Evolutionary conservation across 2,888 invertebrate genomes (phyloP), one percentile per base, ranked within the genome.

Genomic region (Agrilus biguttatus): DNA sequence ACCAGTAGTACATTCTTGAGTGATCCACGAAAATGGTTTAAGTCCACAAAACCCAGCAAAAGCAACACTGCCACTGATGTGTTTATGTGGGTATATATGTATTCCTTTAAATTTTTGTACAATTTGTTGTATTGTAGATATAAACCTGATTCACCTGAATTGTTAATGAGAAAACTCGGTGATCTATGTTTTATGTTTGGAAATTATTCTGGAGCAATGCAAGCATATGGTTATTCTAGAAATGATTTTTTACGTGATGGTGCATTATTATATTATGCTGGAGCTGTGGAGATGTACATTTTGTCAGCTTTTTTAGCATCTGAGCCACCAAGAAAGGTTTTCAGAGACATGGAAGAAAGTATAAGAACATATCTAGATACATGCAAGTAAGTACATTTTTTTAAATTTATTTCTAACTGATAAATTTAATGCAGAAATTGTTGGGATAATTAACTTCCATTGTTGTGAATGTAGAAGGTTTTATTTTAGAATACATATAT

Each of bases 111-210:
- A 37, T 8, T 37, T 19, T 19, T 37, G 8, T 19, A 19, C 8
- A 19, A 37, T 17, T 17, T 19, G 5, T 37, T 37, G 3, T 37
- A 47, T 63, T 64, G 36, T 58, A 87, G 86, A 54, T 89, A 89
- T 59, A 78, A 84, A 17, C 71, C 72, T 36, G 88, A 89, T 58
- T 85, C 89, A 17, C 83, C 88, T 0, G 97, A 98, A 69, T 70
- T 97, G 48, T 95, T 97, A 65, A 76, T 91, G 39, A 75, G 98
- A 46, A 82, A 93, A 45, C 67, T 97, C 36, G 97, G 90, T 1
- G 98, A 98, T 68, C 71, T 98, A 7, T 91, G 92, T 68, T 96
- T 98, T 65, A 81, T 97, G 77, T 92, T 96, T 65, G 89, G 92
- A 4, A 83, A 92, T 59, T 95, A 95, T 69, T 80, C 83, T 50